Evolutionary conservation across 1,140 invertebrate species (phyloP), one percentile per base, ranked within the genome.

Genomic region (Belonocnema kinseyi): DNA sequence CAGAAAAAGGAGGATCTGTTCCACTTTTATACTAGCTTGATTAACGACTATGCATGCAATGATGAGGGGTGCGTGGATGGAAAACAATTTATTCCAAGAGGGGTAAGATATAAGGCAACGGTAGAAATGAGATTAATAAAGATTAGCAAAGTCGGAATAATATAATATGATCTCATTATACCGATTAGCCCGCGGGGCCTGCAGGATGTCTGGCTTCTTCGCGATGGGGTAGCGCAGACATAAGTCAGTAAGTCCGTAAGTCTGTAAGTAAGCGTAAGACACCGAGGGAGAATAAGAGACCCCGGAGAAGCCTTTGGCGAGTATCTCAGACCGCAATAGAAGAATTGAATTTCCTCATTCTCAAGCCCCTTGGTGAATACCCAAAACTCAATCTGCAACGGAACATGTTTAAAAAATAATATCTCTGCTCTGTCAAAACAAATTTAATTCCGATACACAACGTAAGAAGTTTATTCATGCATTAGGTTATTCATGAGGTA

Each of bases 161-260:
- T 90, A 89, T 83, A 90, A 90, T 87, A 89, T 91, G 89, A 91
- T 91, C 90, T 91, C 88, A 86, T 91, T 91, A 90, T 86, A 86
- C 82, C 89, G 90, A 91, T 90, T 90, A 91, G 88, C 88, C 78
- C 83, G 78, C 82, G 86, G 82, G 85, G 87, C 82, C 85, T 87
- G 86, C 86, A 85, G 86, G 83, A 88, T 89, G 89, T 91, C 90
- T 90, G 90, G 89, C 89, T 91, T 91, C 90, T 87, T 88, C 82
- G 81, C 80, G 52, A 70, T 75, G 81, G 78, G 82, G 78, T 74
- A 83, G 77, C 81, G 80, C 77, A 82, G 81, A 84, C 79, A 83
- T 86, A 89, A 87, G 85, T 87, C 85, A 83, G 84, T 88, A 88
- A 88, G 85, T 85, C 87, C 77, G 85, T 89, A 89, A 88, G 85